A percentile compares a stretch with the other conserved stretches of the same genome.
Evolutionary conservation across 2,797 vertebrate species (phyloP).

Genomic region (Eulemur mongoz): DNA sequence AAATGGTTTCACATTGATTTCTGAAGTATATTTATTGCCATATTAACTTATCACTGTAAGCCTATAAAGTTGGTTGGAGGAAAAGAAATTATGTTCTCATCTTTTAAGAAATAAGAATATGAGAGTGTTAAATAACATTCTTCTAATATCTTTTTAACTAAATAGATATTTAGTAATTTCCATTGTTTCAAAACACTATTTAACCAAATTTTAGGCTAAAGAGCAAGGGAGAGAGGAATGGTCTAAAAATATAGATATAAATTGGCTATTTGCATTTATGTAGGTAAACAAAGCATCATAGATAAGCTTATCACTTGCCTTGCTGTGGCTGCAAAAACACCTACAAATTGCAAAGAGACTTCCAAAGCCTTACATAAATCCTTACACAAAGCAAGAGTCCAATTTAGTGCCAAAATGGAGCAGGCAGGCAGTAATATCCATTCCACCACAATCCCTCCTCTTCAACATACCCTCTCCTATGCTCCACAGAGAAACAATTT

Average conservation of each 20-base stretch:
- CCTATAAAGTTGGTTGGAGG: not conserved
- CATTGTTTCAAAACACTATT: slow-evolving; percentile 9
- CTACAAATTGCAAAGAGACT: not conserved
- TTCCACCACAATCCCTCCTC: not conserved
- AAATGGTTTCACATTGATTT: slow-evolving; percentile 44
- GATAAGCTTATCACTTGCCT: not conserved
- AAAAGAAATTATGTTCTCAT: not conserved
- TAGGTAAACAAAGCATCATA: not conserved
- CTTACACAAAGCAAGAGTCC: not conserved
- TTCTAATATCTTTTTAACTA: not conserved
- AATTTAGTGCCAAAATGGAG: not conserved
- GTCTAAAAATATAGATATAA: not conserved
- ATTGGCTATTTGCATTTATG: not conserved
- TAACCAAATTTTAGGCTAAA: not conserved
- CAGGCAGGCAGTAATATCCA: not conserved
- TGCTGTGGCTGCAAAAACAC: not conserved
- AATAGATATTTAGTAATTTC: not conserved
- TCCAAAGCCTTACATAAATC: not conserved
- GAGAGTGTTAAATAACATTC: not conserved
- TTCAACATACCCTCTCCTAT: not conserved
- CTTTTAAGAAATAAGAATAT: not conserved
- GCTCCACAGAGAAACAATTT: not conserved
- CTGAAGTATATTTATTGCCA: not conserved
- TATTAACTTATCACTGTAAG: not conserved
- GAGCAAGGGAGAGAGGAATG: not conserved